Conservation (phyloP, 35 echinoderm and acorn worm genomes). For the Lytechinus pictus region DNA sequence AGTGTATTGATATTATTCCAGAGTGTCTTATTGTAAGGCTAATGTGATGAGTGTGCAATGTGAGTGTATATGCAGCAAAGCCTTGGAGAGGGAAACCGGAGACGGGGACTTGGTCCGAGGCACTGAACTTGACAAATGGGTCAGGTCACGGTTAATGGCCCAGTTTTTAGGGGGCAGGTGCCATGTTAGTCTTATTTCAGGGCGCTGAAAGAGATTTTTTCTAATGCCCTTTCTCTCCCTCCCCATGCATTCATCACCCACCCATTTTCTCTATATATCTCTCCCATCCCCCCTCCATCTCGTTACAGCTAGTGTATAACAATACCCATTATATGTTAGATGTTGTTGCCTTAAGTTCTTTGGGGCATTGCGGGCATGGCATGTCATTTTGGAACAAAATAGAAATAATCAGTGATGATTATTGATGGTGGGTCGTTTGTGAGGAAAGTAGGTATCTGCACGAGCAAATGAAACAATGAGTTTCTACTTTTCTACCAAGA, state of each 20-base stretch:
- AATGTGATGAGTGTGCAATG: neutral
- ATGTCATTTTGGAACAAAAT: too few relatives aligned
- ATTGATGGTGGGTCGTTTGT: too few relatives aligned
- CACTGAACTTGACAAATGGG: slow-evolving; percentile 46
- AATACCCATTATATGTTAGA: too few relatives aligned
- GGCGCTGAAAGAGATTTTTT: neutral
- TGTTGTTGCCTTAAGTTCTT: too few relatives aligned
- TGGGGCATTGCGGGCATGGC: too few relatives aligned
- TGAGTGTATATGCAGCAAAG: slow-evolving; percentile 22
- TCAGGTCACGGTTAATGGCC: slow-evolving; percentile 44
- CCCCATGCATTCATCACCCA: neutral
- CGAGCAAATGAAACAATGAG: too few relatives aligned
- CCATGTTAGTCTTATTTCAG: neutral
- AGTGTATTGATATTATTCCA: neutral
- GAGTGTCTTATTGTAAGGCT: neutral
- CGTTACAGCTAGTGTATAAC: too few relatives aligned
- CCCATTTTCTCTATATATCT: neutral
- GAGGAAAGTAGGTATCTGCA: too few relatives aligned
- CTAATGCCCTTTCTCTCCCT: neutral
- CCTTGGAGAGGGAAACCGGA: slow-evolving; percentile 42
- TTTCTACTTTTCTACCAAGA: too few relatives aligned
- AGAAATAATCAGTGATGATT: too few relatives aligned
- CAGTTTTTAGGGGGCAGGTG: slow-evolving; percentile 13
- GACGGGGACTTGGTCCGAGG: neutral
- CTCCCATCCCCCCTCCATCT: neutral